phyloP scores from a whole-genome alignment of 2,797 vertebrate species.

The Okamejei kenojei region DNA sequence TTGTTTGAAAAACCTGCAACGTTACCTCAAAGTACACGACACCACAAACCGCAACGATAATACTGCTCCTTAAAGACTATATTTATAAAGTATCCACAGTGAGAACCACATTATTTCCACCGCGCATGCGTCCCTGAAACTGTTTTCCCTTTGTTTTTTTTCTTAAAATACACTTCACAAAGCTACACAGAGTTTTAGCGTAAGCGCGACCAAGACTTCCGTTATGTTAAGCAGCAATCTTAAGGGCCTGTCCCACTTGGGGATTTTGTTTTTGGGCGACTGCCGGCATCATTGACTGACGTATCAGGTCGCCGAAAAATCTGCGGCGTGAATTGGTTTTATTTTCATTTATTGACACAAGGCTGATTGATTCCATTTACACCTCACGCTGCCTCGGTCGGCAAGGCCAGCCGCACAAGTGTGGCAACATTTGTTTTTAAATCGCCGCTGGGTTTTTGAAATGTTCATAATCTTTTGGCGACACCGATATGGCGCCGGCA shows the following conservation, averaged over 20 bases:
- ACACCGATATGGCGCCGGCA: no score
- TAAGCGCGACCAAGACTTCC: background rate
- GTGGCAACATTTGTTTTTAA: no score
- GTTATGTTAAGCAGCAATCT: constrained; percentile 39
- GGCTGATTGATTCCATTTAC: no score
- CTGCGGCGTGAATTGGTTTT: no score
- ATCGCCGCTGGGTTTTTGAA: no score
- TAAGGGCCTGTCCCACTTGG: constrained; percentile 27
- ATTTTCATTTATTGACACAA: no score
- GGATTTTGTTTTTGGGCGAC: no score
- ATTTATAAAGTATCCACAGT: constrained; percentile 51
- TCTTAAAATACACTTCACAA: constrained; percentile 39
- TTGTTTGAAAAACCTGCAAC: constrained; percentile 50
- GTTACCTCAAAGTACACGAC: constrained; percentile 53
- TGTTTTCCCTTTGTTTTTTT: constrained; percentile 39
- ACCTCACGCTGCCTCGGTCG: background rate
- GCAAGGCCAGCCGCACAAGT: constrained; percentile 47
- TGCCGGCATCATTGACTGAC: no score
- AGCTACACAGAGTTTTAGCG: constrained; percentile 43
- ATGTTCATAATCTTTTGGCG: no score
- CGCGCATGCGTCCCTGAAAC: constrained; percentile 49
- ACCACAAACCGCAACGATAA: constrained; percentile 59
- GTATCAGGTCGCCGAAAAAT: no score
- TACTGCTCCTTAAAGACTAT: constrained; percentile 59
- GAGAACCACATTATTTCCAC: constrained; percentile 47